A percentile compares a stretch with the other conserved stretches of the same genome.
phyloP scores from a whole-genome alignment of 2,113 vertebrate genomes.

The Mus spicilegus region DNA sequence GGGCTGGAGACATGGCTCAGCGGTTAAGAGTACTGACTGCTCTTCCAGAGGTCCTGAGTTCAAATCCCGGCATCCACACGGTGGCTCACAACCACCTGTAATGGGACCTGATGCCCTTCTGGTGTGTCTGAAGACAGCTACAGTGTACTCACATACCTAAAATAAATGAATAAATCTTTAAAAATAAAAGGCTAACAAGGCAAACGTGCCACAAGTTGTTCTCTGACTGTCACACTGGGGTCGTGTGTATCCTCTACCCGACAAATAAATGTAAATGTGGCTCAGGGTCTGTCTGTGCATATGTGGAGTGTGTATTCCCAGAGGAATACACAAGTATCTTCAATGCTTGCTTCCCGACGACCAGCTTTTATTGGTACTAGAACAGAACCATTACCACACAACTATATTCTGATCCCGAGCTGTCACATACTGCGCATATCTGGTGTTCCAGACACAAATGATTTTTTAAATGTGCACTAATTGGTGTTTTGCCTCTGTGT shows the following conservation, averaged over 20 bases:
- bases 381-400: background rate
- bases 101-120: no score
- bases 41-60: no score
- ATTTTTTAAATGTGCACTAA: background rate
- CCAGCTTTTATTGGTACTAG: background rate
- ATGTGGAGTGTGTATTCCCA: background rate
- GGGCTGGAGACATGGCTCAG: no score
- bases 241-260: background rate
- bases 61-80: no score
- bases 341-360: constrained; percentile 2
- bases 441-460: background rate
- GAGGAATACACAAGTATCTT: background rate
- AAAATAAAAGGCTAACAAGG: background rate
- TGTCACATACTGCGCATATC: background rate
- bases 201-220: background rate
- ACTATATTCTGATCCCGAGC: background rate
- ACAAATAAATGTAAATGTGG: background rate
- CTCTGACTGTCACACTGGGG: background rate
- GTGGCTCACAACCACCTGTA: no score
- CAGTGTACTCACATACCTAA: no score
- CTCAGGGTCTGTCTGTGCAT: background rate
- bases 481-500: no score
- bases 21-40: no score
- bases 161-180: no score
- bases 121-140: no score